Evolutionary conservation across 2,797 vertebrate species (phyloP).

Genomic region (Caiman crocodilus): DNA sequence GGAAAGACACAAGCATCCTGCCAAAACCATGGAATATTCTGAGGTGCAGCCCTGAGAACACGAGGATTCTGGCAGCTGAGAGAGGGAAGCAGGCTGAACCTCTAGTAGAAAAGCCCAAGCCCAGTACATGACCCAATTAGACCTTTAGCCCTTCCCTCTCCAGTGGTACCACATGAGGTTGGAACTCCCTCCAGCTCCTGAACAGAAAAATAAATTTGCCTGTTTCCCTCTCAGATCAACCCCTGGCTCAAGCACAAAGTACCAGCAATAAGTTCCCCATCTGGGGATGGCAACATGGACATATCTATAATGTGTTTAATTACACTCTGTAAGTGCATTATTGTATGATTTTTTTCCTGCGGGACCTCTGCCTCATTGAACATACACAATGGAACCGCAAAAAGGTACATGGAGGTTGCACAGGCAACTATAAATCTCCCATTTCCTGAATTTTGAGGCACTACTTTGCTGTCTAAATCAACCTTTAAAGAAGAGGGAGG

Average conservation of each 20-base stretch:
- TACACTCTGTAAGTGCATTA: not conserved
- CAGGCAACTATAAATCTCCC: conserved; percentile 4
- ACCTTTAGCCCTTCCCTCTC: not conserved
- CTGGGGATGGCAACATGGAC: not conserved
- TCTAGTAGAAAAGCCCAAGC: not conserved
- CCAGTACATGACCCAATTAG: not conserved
- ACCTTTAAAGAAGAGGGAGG: not conserved
- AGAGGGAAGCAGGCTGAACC: not conserved
- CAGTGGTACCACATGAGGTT: not conserved
- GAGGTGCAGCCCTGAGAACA: not conserved
- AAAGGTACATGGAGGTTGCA: not conserved
- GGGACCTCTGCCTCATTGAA: fast-evolving
- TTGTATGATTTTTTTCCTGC: fast-evolving
- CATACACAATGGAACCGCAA: not conserved
- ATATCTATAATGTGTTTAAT: not conserved
- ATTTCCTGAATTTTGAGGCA: conserved; percentile 29
- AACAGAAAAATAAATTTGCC: not conserved
- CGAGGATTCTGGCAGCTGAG: fast-evolving
- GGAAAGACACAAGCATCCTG: fast-evolving
- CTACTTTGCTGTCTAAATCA: not conserved
- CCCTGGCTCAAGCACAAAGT: not conserved
- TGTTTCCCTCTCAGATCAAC: not conserved
- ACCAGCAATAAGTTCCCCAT: not conserved
- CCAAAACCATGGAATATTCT: not conserved
- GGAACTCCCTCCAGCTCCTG: not conserved